phyloP scores from a whole-genome alignment of 2,888 invertebrate genomes.

The Ophion obscuratus region DNA sequence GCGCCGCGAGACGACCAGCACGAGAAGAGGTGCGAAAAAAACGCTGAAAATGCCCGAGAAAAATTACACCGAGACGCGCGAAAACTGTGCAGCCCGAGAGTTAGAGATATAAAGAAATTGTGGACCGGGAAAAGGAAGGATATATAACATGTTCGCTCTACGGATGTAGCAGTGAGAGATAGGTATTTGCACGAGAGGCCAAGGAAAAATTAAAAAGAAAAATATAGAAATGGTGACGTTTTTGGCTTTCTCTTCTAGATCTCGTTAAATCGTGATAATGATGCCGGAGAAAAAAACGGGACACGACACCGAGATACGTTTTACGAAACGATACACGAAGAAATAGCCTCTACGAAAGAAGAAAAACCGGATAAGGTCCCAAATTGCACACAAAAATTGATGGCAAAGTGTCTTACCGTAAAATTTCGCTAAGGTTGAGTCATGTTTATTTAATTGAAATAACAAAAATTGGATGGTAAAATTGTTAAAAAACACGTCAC shows the following conservation, averaged over 20 bases:
- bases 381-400: no score
- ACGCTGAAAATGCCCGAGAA: constrained; percentile 15
- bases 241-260: constrained; percentile 50
- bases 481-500: no score
- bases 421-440: no score
- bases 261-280: constrained; percentile 61
- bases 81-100: constrained; percentile 25
- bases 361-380: no score
- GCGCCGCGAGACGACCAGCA: neutral
- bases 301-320: neutral
- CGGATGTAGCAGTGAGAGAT: constrained; percentile 36
- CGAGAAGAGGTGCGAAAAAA: constrained; percentile 9
- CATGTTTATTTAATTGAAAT: no score
- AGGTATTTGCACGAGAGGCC: constrained; percentile 27
- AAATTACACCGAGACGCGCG: constrained; percentile 46
- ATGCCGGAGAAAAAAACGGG: constrained; percentile 31
- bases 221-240: constrained; percentile 63
- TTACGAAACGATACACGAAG: no score
- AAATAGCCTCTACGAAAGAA: no score
- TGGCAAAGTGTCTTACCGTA: no score
- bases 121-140: neutral
- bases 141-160: constrained; percentile 25
- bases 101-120: constrained; percentile 10
- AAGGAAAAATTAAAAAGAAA: constrained; percentile 49
- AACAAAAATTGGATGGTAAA: no score